Conservation (phyloP, 1,140 invertebrate genomes). For the Triops cancriformis region DNA sequence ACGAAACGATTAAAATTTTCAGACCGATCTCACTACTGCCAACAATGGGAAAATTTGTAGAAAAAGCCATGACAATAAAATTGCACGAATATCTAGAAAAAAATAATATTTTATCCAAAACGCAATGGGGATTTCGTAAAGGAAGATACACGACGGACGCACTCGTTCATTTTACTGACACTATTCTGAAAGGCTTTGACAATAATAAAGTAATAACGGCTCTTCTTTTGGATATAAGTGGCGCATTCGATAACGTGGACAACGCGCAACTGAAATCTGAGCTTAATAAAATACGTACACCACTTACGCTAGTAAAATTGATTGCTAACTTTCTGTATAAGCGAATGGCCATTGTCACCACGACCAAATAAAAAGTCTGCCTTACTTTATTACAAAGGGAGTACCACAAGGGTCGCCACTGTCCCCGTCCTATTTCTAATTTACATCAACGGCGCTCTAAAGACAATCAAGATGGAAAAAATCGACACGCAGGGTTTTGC, state of each 20-base stretch:
- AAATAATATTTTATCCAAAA: not conserved
- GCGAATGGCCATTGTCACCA: not conserved
- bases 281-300: not conserved
- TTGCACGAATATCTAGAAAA: not conserved
- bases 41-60: conserved; percentile 15
- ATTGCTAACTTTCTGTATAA: not conserved
- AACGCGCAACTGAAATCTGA: not conserved
- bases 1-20: not conserved
- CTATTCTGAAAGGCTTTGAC: conserved; percentile 1
- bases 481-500: conserved; percentile 8
- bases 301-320: not conserved
- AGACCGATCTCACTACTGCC: conserved; percentile 21
- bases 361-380: not conserved
- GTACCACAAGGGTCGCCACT: conserved; percentile 19
- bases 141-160: not conserved
- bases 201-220: conserved; percentile 15
- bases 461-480: not conserved
- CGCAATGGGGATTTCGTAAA: conserved; percentile 18
- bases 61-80: not conserved
- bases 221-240: conserved; percentile 20
- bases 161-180: conserved; percentile 8
- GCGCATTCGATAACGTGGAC: too few species aligned
- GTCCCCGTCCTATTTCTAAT: conserved; percentile 15
- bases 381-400: conserved; percentile 15
- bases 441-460: conserved; percentile 16